A percentile compares a stretch with the other conserved stretches of the same genome.
Evolutionary conservation across 2,888 invertebrate genomes (phyloP).

Genomic region (Trissolcus brochymenae): DNA sequence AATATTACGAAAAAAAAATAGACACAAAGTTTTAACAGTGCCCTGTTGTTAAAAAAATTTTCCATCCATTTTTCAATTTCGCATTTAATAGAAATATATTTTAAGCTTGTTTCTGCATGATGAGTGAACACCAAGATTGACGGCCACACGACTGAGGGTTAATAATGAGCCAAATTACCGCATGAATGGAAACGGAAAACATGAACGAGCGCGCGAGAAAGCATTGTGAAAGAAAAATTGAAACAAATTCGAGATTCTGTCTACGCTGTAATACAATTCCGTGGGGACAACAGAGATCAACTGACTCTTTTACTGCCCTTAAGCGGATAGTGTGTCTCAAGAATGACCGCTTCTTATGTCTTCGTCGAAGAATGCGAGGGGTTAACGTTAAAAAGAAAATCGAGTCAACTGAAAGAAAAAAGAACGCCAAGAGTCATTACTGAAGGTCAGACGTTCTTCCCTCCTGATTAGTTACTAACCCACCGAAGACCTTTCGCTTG

Average conservation of each 20-base stretch:
- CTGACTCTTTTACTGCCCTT: slow-evolving; percentile 54
- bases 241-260: slow-evolving; percentile 56
- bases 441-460: slow-evolving; percentile 42
- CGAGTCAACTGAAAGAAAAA: slow-evolving; percentile 35
- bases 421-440: slow-evolving; percentile 31
- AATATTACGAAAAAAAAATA: slow-evolving; percentile 1
- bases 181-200: slow-evolving; percentile 14
- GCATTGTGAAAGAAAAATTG: slow-evolving; percentile 46
- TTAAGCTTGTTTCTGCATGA: slow-evolving; percentile 6
- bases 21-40: not conserved
- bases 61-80: not conserved
- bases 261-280: slow-evolving; percentile 54
- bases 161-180: slow-evolving; percentile 12
- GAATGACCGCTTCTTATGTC: slow-evolving; percentile 49
- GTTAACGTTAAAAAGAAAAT: slow-evolving; percentile 31
- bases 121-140: slow-evolving; percentile 21
- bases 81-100: slow-evolving; percentile 12
- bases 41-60: not conserved
- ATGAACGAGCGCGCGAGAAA: slow-evolving; percentile 14
- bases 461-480: slow-evolving; percentile 47
- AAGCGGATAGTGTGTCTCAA: slow-evolving; percentile 58
- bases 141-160: slow-evolving; percentile 1
- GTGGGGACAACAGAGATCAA: slow-evolving; percentile 47
- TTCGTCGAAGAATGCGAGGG: slow-evolving; percentile 23
- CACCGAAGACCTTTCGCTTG: slow-evolving; percentile 15